phyloP scores from a whole-genome alignment of 2,797 vertebrate species.

The Clarias fuscus region DNA sequence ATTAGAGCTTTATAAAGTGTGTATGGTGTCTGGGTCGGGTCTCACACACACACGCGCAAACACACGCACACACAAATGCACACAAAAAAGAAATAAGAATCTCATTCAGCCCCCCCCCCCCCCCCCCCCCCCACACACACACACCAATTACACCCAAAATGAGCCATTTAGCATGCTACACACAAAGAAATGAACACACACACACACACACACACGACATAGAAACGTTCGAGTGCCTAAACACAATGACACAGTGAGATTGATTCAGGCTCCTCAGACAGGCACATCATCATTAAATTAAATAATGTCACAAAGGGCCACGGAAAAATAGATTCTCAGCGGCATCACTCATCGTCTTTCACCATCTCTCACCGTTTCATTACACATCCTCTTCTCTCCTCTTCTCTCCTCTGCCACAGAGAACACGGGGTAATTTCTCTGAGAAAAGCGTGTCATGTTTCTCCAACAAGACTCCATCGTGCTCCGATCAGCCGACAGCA shows the following conservation, averaged over 20 bases:
- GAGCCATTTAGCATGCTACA: conserved; percentile 12
- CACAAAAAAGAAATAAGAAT: background rate
- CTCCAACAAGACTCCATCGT: background rate
- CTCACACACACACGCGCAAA: conserved; percentile 18
- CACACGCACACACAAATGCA: no score
- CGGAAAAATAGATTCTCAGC: conserved; percentile 72
- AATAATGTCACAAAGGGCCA: conserved; percentile 56
- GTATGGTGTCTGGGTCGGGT: background rate
- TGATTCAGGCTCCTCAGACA: conserved; percentile 59
- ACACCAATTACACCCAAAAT: conserved; percentile 9
- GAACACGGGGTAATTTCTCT: background rate
- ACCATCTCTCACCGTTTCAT: conserved; percentile 15
- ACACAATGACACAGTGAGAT: conserved; percentile 60
- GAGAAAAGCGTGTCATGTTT: background rate
- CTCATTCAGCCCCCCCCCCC: background rate
- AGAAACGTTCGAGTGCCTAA: conserved; percentile 48
- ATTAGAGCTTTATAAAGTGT: background rate
- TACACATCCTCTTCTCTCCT: conserved; percentile 2
- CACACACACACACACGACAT: conserved; percentile 34
- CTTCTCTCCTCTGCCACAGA: conserved; percentile 16
- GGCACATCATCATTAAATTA: conserved; percentile 57
- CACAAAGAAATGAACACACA: background rate
- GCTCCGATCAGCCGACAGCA: conserved; percentile 4
- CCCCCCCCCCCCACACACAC: conserved; percentile 3
- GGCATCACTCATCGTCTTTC: conserved; percentile 35